Evolutionary conservation across 2,797 vertebrate species (phyloP), one percentile per base, ranked within the genome.

Genomic region (Pseudomugil gertrudae): DNA sequence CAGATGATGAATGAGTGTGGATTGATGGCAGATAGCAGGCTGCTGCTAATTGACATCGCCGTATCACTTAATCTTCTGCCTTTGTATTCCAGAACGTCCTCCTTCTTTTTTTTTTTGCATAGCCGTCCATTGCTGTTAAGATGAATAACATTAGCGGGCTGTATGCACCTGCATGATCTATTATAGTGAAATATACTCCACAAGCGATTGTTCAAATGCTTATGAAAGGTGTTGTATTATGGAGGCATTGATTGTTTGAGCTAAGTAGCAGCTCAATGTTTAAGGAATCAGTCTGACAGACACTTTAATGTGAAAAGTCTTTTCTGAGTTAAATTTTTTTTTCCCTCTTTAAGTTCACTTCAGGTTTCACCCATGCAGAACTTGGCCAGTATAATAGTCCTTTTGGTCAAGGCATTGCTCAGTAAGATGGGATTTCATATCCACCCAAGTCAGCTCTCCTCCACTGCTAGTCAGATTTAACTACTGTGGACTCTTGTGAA

Each of bases 1-100:
- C 55, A 36, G 67, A 81, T 83, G 85, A 90, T 87, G 69, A 92
- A 90, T 89, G 76, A 63, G 70, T 74, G 76, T 63, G 63, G 80
- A 84, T 77, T 85, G 86, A 86, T 81, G 66, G 77, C 66, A 79
- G 81, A 90, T 87, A 84, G 65, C 63, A 40, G 59, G 66, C 68
- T n/a, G 19, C 55, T 11, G 40, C 76, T 87, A 87, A 89, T 86
- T 90, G 88, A 89, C 87, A 82, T 74, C 1, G 2, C 70, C 65
- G 69, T 83, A 86, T 88, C 84, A 33, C 75, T 85, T 75, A 71
- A 88, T 88, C 84, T 83, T 40, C 27, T 3, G 33, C 72, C 65
- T 85, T 84, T 84, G 67, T 80, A 61, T 85, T 74, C 73, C 53
- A 69, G 40, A 64, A 48, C 61, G 58, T 57, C 64, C 38, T 63